Conservation (phyloP, 2,797 vertebrate species). For the Schizothorax lantsangensis region DNA sequence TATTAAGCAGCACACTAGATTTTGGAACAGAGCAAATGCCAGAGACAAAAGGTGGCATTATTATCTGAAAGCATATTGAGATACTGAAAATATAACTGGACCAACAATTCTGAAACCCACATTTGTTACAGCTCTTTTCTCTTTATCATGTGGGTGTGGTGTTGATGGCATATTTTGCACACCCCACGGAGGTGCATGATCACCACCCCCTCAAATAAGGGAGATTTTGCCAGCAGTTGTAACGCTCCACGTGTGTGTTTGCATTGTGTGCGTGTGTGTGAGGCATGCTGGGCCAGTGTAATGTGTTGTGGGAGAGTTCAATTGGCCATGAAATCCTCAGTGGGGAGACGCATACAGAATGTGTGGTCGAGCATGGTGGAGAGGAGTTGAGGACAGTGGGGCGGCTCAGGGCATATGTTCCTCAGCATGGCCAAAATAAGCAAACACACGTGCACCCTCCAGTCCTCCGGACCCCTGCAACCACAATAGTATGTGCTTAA, state of each 20-base stretch:
- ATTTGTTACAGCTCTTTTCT: constrained; percentile 17
- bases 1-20: not conserved
- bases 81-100: not conserved
- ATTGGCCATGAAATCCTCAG: constrained; percentile 66
- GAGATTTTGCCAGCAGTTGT: constrained; percentile 36
- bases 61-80: constrained; percentile 3
- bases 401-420: constrained; percentile 60
- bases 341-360: constrained; percentile 60
- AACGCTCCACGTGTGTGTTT: constrained; percentile 28
- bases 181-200: constrained; percentile 27
- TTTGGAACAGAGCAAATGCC: not conserved
- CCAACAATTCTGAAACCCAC: constrained; percentile 4
- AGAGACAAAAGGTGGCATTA: not conserved
- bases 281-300: constrained; percentile 50
- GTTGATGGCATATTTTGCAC: constrained; percentile 36
- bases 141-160: constrained; percentile 27
- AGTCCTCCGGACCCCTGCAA: constrained; percentile 44
- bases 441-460: constrained; percentile 43
- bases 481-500: constrained; percentile 57
- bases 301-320: constrained; percentile 51
- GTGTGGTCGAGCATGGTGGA: constrained; percentile 61
- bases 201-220: constrained; percentile 33
- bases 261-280: constrained; percentile 26
- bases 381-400: constrained; percentile 46
- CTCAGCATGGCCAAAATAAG: constrained; percentile 55